Base-by-base conservation (phyloP, 2,113 vertebrate species). In the Bothrops jararaca region DNA sequence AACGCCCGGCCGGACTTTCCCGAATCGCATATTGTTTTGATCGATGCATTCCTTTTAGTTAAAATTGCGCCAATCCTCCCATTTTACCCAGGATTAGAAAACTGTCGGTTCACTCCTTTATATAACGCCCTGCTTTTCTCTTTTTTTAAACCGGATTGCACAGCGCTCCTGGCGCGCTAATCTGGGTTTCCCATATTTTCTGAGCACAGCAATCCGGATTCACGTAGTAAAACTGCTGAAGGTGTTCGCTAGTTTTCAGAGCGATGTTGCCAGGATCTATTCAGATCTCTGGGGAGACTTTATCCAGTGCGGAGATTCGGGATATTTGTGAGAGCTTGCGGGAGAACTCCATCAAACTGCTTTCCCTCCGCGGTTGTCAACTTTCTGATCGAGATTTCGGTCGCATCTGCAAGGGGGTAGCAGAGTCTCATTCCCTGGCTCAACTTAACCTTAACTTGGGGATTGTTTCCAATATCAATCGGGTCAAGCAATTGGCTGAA, bases 371-470 rank as follows among this genome's bases (percentile, higher is more conserved):
- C 0, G 99, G 99, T 94, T 99, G 99, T 95, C 99, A 98, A 96
- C 98, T 99, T 52, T 98, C 98, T 0, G 99, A 99, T 96, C 97
- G 98, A 1, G 99, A 99, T 97, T 99, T 99, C 91, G 98, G 97
- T n/a, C 98, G 98, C 3, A 98, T 99, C 94, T 99, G 99, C 96
- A 98, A 98, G 26, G 97, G 98, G 6, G 98, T 98, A 6, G 98
- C 98, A 0, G 98, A 98, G 95, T 98, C 98, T 0, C 97, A 95
- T 92, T 98, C 98, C 8, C 97, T 99, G 90, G 98, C 98, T 0
- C 99, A 99, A 96, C 98, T 99, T 91, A 99, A 99, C 97, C 99
- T 99, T 85, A 99, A 99, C 96, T 98, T 99, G 94, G 99, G 99
- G 26, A 98, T 99, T 89, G 99, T 99, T 92, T 98, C 98, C 94